phyloP scores from a whole-genome alignment of 1,140 invertebrate species.

The Drosophila kohkoa region DNA sequence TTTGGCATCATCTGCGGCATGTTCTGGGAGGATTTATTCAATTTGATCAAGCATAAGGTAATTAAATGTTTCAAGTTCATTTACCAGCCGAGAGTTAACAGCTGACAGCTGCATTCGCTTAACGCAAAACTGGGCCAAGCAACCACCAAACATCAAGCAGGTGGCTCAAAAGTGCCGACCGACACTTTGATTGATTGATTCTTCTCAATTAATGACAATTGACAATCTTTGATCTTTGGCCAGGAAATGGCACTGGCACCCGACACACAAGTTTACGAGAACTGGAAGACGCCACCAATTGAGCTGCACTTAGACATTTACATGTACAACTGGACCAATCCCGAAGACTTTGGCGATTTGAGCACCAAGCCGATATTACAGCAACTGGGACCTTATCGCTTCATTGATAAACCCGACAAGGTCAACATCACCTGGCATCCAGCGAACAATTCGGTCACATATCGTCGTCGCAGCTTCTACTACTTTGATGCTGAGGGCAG shows the following conservation, averaged over 20 bases:
- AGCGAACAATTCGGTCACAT: constrained; percentile 93
- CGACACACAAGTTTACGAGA: constrained; percentile 87
- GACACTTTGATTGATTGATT: constrained; percentile 49
- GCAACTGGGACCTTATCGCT: constrained; percentile 91
- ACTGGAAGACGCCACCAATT: constrained; percentile 91
- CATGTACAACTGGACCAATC: constrained; percentile 94
- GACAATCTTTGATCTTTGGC: constrained; percentile 37
- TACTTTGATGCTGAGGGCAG: constrained; percentile 90
- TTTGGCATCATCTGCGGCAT: constrained; percentile 77
- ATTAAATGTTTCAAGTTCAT: constrained; percentile 31
- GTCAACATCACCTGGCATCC: constrained; percentile 89
- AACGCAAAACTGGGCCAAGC: constrained; percentile 38
- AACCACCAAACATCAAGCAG: constrained; percentile 20
- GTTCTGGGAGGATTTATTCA: constrained; percentile 82
- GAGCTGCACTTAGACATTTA: constrained; percentile 91
- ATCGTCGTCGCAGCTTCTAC: constrained; percentile 90
- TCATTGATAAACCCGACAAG: constrained; percentile 89
- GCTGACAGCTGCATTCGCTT: constrained; percentile 65
- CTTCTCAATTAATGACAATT: constrained; percentile 71
- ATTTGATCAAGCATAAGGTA: constrained; percentile 82
- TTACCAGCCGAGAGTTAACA: constrained; percentile 9
- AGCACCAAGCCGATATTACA: constrained; percentile 88
- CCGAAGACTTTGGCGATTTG: constrained; percentile 86
- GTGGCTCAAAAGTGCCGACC: constrained; percentile 58
- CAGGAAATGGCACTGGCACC: constrained; percentile 88